Evolutionary conservation across 2,888 invertebrate species (phyloP), one percentile per base, ranked within the genome.

Genomic region (Cotesia congregata): DNA sequence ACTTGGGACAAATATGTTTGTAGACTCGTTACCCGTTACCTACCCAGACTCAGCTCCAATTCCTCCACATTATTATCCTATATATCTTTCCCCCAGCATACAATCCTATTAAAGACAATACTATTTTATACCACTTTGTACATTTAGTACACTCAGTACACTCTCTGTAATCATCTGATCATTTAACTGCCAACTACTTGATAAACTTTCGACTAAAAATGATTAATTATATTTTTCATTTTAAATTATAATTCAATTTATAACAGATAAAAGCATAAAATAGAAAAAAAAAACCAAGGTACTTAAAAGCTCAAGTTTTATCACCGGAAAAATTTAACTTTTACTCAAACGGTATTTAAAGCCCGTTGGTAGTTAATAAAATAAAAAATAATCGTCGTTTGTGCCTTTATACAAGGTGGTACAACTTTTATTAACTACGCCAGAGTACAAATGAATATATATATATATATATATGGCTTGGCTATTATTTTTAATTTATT

Each of bases 1-100:
- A 67, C 75, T 38, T 12, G 77, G 78, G 79, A 80, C 80, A 78
- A 80, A 80, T 80, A 79, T 79, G 75, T 80, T 78, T 78, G 75
- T 39, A 75, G 72, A 80, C 79, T 76, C 12, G 12, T 50, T 50
- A 30, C 30, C 30, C 30, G 30, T 30, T 30, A 30, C 30, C 30
- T 30, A 30, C 30, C 50, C 77, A 77, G 76, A 76, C 79, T 72
- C 67, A 76, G 79, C 77, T 79, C 79, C 79, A 79, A 79, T 80
- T 78, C 74, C 75, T 67, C 20, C 75, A 78, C 78, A 74, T 68
- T 70, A 69, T 70, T 59, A 68, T 67, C 38, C 62, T 72, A 17
- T 38, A 41, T 20, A 39, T 12, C 68, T 20, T 39, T 59, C 68
- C 65, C 41, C 9, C 9, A n/a, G n/a, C n/a, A 50, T 0, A 38